These are phyloP conservation scores for Pachliopta kotzebuea DNA, from an alignment of 2,888 invertebrate species.

Conservation along the genomic window DNA sequence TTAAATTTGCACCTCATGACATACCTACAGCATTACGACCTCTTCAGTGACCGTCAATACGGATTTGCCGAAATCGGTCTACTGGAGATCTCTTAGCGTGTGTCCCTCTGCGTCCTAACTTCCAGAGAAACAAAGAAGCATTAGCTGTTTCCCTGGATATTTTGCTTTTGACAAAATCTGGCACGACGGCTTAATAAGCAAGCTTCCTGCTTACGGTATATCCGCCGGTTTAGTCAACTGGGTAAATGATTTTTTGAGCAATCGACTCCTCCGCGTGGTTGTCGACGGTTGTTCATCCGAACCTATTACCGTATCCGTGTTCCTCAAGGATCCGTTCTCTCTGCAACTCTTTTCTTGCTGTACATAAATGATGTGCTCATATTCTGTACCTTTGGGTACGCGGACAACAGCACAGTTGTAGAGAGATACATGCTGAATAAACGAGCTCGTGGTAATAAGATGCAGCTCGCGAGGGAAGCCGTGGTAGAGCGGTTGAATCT, in stretches of 20 bases:
- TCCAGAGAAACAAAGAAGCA: neutral
- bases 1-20: too few relatives aligned
- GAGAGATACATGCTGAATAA: neutral
- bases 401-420: neutral
- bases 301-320: neutral
- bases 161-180: neutral
- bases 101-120: neutral
- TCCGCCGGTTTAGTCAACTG: neutral
- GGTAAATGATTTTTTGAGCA: neutral
- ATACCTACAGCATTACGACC: neutral
- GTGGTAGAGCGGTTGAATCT: neutral
- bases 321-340: too few relatives aligned
- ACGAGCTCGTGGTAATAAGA: neutral
- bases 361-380: too few relatives aligned
- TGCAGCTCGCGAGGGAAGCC: neutral
- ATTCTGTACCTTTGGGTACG: neutral
- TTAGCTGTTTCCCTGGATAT: neutral
- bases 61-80: neutral
- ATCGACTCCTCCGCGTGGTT: neutral
- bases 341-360: too few relatives aligned
- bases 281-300: neutral
- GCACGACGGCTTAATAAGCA: neutral
- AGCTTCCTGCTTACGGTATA: too few relatives aligned
- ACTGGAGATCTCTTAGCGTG: neutral
- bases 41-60: neutral